Evolutionary conservation across 2,888 invertebrate genomes (phyloP), one percentile per base, ranked within the genome.

Genomic region (Thumatha senex): DNA sequence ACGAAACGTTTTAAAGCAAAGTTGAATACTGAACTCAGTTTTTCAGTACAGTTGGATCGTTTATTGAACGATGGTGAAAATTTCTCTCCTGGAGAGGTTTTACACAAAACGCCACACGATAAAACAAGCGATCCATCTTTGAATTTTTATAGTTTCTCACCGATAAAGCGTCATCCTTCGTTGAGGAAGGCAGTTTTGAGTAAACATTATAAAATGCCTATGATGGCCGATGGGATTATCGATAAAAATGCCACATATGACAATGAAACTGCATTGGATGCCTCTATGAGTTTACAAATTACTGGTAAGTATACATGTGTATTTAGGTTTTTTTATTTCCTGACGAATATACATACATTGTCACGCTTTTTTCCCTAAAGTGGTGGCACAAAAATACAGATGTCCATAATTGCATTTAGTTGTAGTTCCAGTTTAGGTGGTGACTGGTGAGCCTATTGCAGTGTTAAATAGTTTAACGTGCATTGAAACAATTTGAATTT

Each of bases 31-130:
- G 84, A 88, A 48, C 61, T 89, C 0, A 89, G 84, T 65, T 91
- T 90, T 54, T 87, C 90, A 0, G 72, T 82, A 0, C 78, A 88
- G 69, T 62, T 91, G 13, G 86, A 90, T 35, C 74, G 77, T 39
- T 57, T 90, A 29, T 84, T 89, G n/a, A 74, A 78, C 53, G 49
- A 56, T 7, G 57, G 43, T 34, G 0, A 48, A 7, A 63, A 65
- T 24, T 64, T 67, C 9, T 70, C 58, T 4, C 30, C 48, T 7
- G 59, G 58, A 35, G 56, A 50, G 34, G 56, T 55, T 29, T 48
- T 61, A 33, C 48, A 55, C 0, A 70, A 74, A 46, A 76, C 71
- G 43, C 49, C 67, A 7, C 36, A 74, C 40, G 61, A 63, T 7
- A 72, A 61, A 42, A 54, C 70, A 7, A 72, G 74, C 7, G 80